Evolutionary conservation across 92 coral and sea anemone species (phyloP), one percentile per base, ranked within the genome.

Genomic region (Parazoanthus atlanticus): DNA sequence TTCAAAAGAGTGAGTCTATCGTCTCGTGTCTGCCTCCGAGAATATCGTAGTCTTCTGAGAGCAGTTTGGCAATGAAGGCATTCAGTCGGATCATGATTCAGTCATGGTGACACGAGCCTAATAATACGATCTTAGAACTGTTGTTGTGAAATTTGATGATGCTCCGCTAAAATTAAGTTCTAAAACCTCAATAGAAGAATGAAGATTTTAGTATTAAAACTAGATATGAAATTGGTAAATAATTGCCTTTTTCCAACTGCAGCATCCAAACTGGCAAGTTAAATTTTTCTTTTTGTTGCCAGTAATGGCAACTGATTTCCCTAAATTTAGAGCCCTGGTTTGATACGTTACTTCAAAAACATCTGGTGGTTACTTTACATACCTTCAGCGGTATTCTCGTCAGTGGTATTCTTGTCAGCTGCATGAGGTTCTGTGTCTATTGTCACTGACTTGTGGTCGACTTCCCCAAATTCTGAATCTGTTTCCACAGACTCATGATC

Each of bases 51-150:
- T 86, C 82, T 88, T 84, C 89, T 69, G 91, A 75, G 80, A 90
- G 90, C 61, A 88, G 16, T 86, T 93, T 93, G 31, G 91, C 75
- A 86, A 85, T 19, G 64, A 90, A 93, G 85, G n/a, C n/a, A 40
- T 40, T 5, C 43, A 40, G 43, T 40, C 43, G 6, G 6, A 40
- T 40, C 1, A 46, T 46, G 52, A 46, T 46, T 46, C 15, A 46
- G 52, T 46, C 11, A 46, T 46, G 52, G 52, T 46, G 52, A 46
- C 8, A 11, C 8, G 52, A 46, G 12, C 52, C 52, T 46, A 12
- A 46, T 7, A 1, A 8, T 46, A 46, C 15, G 1, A 46, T 46
- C 52, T 46, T n/a, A n/a, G n/a, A n/a, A 8, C 8, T 46, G 52
- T 46, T 46, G 52, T 46, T 8, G 15, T 46, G 52, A 11, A 46